Base-by-base conservation (phyloP, 2,888 invertebrate genomes). In the Gastrophysa polygoni region DNA sequence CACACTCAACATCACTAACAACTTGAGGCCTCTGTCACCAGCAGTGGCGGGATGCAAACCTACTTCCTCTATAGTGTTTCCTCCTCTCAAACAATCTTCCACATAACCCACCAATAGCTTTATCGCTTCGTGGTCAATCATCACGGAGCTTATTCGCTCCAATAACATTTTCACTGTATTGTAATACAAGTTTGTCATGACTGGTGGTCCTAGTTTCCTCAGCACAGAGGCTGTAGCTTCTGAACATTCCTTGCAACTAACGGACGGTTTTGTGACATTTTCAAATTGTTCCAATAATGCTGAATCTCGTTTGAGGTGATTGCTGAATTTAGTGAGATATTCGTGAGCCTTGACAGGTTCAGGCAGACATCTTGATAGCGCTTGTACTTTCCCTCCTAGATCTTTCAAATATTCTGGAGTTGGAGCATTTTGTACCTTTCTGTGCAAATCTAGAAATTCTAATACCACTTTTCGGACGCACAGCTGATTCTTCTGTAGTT, bases 161-260 rank as follows among this genome's bases (percentile, higher is more conserved):
- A 98, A 83, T 49, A 98, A 82, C 89, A 95, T 95, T 84, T 98
- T 98, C 43, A 98, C 93, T 0, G 95, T 96, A 80, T 95, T 96
- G 83, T 97, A 97, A 81, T 97, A 95, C 32, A 95, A 83, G 82
- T 97, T 96, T 1, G 96, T 95, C 91, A 96, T 96, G 2, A 95
- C 91, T 0, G 96, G 96, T 75, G 94, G 91, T 0, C 97, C 98
- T 2, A 98, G 85, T 80, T 96, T 96, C 81, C 96, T 96, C 57
- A 98, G 84, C 8, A 96, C 91, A 66, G 87, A 87, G 64, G 89
- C 90, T 78, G 95, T 95, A 38, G 91, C 91, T 70, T 95, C 93
- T n/a, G 95, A 94, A 76, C 96, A 96, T 71, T 95, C 93, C 78
- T 93, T 93, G 76, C 97, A 97, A 65, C 92, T 91, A n/a, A 94